Base-by-base conservation (phyloP, 2,797 vertebrate species). In the Graptemys geographica region DNA sequence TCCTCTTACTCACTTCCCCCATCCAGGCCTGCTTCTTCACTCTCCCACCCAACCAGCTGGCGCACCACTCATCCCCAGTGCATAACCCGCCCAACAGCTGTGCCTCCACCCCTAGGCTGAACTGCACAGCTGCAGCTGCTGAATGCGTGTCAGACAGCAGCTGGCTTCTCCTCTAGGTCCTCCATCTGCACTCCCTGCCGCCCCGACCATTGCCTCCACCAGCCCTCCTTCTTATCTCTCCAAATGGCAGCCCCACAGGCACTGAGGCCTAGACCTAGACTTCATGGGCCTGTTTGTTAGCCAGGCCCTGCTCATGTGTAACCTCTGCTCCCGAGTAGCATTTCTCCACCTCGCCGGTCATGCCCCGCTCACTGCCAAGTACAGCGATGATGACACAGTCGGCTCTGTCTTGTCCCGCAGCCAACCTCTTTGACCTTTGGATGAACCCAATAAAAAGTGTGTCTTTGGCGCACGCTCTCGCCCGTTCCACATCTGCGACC, bases 361-460 rank as follows among this genome's bases (percentile, higher is more conserved):
- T 94, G 47, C 89, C 88, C 86, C 10, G 37, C 88, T 25, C 59
- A 3, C 84, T 65, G 97, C 96, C 96, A 97, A 97, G 83, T 8
- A 59, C 59, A 94, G 95, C 96, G 95, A 88, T 31, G 94, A 91
- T 96, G 97, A 97, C 97, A 97, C 95, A 93, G 94, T 84, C 90
- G 89, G 74, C 83, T 84, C 90, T 91, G 93, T 84, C 94, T 97
- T 97, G 69, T 96, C 97, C 94, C 12, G 27, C 90, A 93, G 97
- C 98, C 97, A 98, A 97, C 76, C 83, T 83, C 97, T 94, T 87
- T n/a, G 95, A 98, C 98, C 98, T 96, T 96, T 98, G 98, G 97
- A 98, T 97, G 98, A 97, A 97, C 97, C 87, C 41, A 78, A 23
- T 62, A 80, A 86, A 88, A 94, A 33, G 89, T 93, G 89, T 44